phyloP scores from a whole-genome alignment of 2,113 vertebrate species.

The Esox niger region DNA sequence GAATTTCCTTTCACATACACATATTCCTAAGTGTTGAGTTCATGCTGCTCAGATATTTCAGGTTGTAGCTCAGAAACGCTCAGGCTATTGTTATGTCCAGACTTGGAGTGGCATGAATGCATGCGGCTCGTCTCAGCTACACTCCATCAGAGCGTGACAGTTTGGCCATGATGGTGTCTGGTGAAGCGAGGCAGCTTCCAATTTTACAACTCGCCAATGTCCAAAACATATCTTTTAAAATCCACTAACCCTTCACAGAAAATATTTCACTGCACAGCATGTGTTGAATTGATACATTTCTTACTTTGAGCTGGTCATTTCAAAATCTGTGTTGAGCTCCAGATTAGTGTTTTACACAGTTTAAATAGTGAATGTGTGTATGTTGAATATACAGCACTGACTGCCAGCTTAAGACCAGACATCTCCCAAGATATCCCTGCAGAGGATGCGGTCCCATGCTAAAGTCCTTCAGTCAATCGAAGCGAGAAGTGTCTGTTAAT shows the following conservation, averaged over 20 bases:
- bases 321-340: neutral
- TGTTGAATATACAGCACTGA: conserved; percentile 6
- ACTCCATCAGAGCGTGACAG: neutral
- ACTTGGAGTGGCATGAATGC: neutral
- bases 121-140: neutral
- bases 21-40: too few species aligned
- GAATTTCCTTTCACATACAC: too few species aligned
- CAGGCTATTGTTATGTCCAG: neutral
- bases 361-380: neutral
- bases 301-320: neutral
- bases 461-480: too few species aligned
- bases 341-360: neutral
- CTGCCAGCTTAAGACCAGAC: neutral
- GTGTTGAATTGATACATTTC: conserved; percentile 1
- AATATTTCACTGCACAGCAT: neutral
- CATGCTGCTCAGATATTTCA: neutral
- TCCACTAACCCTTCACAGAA: conserved; percentile 1
- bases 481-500: too few species aligned
- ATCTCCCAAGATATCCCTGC: too few species aligned
- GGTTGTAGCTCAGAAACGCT: too few species aligned
- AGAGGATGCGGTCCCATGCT: too few species aligned
- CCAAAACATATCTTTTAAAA: neutral
- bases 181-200: neutral
- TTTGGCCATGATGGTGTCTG: neutral
- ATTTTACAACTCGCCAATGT: conserved; percentile 4